A percentile compares a stretch with the other conserved stretches of the same genome.
Conservation (phyloP, 2,113 vertebrate species). For the Urocitellus parryii region DNA sequence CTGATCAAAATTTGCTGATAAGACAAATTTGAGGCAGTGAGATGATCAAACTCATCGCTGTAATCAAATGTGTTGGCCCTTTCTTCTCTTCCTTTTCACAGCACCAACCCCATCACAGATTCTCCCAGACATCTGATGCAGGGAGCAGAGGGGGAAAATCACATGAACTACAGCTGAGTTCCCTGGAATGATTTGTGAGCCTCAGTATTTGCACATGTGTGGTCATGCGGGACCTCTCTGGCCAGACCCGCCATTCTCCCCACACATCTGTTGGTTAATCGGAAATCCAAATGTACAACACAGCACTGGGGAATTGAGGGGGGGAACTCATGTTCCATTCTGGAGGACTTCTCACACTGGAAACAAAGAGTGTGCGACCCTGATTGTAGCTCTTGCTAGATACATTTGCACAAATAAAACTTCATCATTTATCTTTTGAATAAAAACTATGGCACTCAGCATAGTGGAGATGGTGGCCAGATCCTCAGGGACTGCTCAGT, state of each 20-base stretch:
- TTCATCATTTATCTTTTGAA: background rate
- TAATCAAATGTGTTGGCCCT: background rate
- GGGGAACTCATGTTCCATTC: conserved; percentile 65
- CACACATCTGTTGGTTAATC: conserved; percentile 70
- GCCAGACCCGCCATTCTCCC: background rate
- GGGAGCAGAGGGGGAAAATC: background rate
- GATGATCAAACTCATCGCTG: background rate
- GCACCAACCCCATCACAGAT: background rate
- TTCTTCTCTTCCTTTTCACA: background rate
- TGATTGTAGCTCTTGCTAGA: conserved; percentile 22
- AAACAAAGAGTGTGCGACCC: conserved; percentile 57
- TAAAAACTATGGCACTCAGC: background rate
- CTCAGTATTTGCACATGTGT: conserved; percentile 71
- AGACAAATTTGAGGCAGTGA: background rate
- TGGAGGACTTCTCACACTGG: background rate
- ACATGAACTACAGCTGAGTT: conserved; percentile 54
- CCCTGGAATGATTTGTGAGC: conserved; percentile 67
- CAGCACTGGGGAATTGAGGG: background rate
- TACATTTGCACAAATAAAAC: conserved; percentile 10
- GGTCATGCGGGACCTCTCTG: conserved; percentile 70
- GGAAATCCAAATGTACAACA: conserved; percentile 71
- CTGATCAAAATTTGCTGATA: background rate
- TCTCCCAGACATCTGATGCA: conserved; percentile 31
- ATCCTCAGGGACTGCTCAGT: background rate
- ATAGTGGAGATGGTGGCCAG: background rate